Conservation (phyloP, 2,888 invertebrate genomes). For the Ganaspis brasiliensis region DNA sequence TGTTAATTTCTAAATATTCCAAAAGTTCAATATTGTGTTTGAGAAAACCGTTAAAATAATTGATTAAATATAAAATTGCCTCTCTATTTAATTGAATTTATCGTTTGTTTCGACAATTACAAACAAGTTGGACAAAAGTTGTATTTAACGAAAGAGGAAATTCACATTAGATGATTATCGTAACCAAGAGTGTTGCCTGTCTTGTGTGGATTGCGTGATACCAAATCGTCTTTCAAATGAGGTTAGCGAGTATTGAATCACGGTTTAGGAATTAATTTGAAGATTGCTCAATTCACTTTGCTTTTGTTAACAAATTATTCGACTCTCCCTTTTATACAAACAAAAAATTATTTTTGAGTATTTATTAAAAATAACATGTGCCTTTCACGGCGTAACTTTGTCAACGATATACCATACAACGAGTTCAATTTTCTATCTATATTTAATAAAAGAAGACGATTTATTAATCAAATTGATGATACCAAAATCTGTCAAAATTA, state of each 20-base stretch:
- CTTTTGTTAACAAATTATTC: neutral
- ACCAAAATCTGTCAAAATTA: neutral
- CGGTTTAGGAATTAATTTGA: slow-evolving; percentile 20
- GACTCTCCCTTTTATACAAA: neutral
- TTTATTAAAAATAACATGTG: slow-evolving; percentile 10
- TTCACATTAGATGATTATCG: neutral
- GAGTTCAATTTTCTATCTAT: too few species aligned
- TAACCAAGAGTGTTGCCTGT: neutral
- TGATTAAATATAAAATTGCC: too few species aligned
- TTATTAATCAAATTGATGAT: neutral
- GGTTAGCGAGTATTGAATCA: slow-evolving; percentile 12
- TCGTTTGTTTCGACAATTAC: too few species aligned
- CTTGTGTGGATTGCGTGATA: slow-evolving; percentile 65
- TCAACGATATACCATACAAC: slow-evolving; percentile 35
- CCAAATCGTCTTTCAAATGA: slow-evolving; percentile 67
- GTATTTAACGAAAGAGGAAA: neutral
- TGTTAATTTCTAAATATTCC: too few species aligned
- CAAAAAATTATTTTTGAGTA: neutral
- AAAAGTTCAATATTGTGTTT: too few species aligned
- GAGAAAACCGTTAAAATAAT: too few species aligned
- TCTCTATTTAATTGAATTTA: too few species aligned
- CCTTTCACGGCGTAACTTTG: slow-evolving; percentile 18
- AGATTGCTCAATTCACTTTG: slow-evolving; percentile 24
- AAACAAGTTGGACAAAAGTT: too few species aligned
- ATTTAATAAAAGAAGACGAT: too few species aligned